These are phyloP conservation scores for Drosophila nikananu DNA, from an alignment of 1,140 invertebrate genomes.

Conservation along the genomic window DNA sequence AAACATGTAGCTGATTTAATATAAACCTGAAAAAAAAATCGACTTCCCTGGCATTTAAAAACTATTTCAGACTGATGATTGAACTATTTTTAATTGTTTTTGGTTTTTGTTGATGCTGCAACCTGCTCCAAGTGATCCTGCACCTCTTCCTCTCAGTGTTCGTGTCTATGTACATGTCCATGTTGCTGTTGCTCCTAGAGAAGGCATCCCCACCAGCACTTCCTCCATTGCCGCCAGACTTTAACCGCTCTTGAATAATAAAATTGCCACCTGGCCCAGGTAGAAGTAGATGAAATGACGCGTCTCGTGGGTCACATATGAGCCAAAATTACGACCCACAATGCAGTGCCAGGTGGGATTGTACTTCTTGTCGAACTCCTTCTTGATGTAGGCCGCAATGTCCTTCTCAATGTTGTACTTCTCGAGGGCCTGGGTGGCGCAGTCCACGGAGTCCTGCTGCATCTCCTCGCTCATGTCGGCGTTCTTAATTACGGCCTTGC, in stretches of 20 bases:
- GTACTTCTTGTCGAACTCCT: slow-evolving; percentile 99
- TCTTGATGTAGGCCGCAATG: slow-evolving; percentile 99
- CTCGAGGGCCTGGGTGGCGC: slow-evolving; percentile 98
- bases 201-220: slow-evolving; percentile 67
- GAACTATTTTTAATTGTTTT: neutral
- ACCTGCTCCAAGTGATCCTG: slow-evolving; percentile 21
- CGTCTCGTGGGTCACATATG: slow-evolving; percentile 98
- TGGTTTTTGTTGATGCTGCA: neutral
- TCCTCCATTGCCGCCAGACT: slow-evolving; percentile 50
- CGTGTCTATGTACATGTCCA: slow-evolving; percentile 33
- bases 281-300: slow-evolving; percentile 99
- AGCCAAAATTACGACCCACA: slow-evolving; percentile 97
- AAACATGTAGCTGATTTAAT: neutral
- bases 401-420: slow-evolving; percentile 99
- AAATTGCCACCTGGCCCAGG: slow-evolving; percentile 97
- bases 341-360: slow-evolving; percentile 99
- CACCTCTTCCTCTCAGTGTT: slow-evolving; percentile 22
- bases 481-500: slow-evolving; percentile 99
- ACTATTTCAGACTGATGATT: neutral
- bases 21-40: neutral
- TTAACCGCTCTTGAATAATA: slow-evolving; percentile 99
- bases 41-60: neutral
- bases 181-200: slow-evolving; percentile 42
- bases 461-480: slow-evolving; percentile 99
- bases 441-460: slow-evolving; percentile 99